Conservation (phyloP, 2,888 invertebrate species). For the Pollenia amentaria region DNA sequence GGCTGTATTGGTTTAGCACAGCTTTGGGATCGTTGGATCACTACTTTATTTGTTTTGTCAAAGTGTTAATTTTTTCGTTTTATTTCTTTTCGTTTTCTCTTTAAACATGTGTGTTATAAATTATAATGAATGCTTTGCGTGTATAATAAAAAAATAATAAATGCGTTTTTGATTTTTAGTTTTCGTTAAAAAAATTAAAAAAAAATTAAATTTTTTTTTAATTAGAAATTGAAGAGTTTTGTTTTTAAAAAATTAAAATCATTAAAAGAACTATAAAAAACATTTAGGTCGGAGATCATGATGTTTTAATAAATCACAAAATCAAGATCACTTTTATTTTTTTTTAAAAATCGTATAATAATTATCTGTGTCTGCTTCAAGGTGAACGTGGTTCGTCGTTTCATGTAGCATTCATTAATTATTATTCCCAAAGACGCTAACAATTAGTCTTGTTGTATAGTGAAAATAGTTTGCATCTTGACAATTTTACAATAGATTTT, state of each 20-base stretch:
- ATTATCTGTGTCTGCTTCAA: slow-evolving; percentile 12
- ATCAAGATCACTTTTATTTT: slow-evolving; percentile 16
- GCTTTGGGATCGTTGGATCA: not conserved
- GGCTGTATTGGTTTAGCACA: not conserved
- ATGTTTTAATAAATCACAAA: slow-evolving; percentile 44
- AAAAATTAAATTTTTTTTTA: not conserved
- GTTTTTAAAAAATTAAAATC: slow-evolving; percentile 20
- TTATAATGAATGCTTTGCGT: not conserved
- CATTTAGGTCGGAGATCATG: slow-evolving; percentile 46
- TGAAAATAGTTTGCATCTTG: slow-evolving; percentile 15
- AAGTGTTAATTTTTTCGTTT: slow-evolving; percentile 12
- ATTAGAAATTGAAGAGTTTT: slow-evolving; percentile 25
- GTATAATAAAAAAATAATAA: slow-evolving; percentile 28
- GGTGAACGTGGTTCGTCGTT: not conserved
- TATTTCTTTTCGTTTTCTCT: not conserved
- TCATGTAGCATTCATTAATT: slow-evolving; percentile 2
- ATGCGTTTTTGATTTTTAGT: slow-evolving; percentile 31
- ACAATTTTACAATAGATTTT: not conserved
- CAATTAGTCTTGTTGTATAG: slow-evolving; percentile 38
- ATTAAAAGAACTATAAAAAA: slow-evolving; percentile 36
- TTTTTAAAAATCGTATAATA: not conserved
- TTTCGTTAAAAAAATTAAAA: not conserved
- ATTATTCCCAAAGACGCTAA: slow-evolving; percentile 13
- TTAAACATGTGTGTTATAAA: slow-evolving; percentile 24
- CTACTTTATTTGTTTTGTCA: slow-evolving; percentile 16